Conservation (phyloP, 2,888 invertebrate genomes). For the Helobdella robusta region DNA sequence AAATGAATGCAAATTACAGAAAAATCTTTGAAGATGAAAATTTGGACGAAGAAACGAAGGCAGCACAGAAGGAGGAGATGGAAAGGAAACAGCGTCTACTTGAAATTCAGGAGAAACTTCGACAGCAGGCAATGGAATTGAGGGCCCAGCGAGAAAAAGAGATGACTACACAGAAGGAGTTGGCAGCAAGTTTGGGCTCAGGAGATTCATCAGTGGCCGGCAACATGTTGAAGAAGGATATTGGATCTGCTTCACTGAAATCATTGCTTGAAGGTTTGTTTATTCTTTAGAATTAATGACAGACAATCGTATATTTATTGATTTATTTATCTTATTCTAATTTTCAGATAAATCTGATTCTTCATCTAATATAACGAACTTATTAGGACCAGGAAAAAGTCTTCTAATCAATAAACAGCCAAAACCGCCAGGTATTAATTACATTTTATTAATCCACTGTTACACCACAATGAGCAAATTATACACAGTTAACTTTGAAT, state of each 20-base stretch:
- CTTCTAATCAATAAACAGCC: no score
- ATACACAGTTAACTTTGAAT: no score
- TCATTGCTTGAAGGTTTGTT: slow-evolving; percentile 43
- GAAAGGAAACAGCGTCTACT: slow-evolving; percentile 54
- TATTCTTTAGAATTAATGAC: no score
- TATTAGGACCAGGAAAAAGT: no score
- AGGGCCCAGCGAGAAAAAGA: slow-evolving; percentile 30
- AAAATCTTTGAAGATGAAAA: slow-evolving; percentile 89
- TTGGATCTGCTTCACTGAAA: slow-evolving; percentile 44
- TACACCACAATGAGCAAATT: no score
- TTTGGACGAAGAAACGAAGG: slow-evolving; percentile 78
- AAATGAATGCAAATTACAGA: slow-evolving; percentile 48
- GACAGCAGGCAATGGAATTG: slow-evolving; percentile 30
- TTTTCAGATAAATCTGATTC: no score
- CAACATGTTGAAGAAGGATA: slow-evolving; percentile 23
- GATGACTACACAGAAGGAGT: slow-evolving; percentile 11
- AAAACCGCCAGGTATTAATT: no score
- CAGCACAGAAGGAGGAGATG: slow-evolving; percentile 83
- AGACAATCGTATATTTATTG: no score
- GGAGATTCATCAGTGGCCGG: neutral
- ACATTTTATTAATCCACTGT: no score
- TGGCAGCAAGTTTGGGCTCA: no score
- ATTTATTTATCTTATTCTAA: no score
- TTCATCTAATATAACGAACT: no score
- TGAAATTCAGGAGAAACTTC: slow-evolving; percentile 27